Base-by-base conservation (phyloP, 92 coral and sea anemone genomes). In the Anthopleura xanthogrammica region DNA sequence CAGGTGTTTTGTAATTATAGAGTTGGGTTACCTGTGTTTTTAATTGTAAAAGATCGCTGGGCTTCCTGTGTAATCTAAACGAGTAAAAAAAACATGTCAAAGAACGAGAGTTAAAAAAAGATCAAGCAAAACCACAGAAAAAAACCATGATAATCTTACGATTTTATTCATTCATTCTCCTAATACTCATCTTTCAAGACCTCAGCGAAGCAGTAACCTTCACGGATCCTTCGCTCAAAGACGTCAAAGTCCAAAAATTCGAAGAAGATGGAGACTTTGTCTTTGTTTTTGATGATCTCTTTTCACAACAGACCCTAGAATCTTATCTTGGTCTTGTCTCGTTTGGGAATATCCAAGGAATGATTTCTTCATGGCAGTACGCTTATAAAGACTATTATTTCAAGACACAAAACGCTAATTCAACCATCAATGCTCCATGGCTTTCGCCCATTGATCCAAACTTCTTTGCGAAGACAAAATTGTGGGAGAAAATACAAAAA, bases 341-440 rank as follows among this genome's bases (percentile, higher is more conserved):
- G 9, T 71, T 10, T 58, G 94, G 93, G 11, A 90, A 89, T 52
- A 68, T 91, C 13, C 40, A 88, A 20, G 95, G 94, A n/a, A 89
- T 86, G 83, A 36, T 89, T 11, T 93, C 97, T 7, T 60, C 97
- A 5, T 93, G 97, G 97, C 86, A 87, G 71, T 93, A 88, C 52
- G 79, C 88, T 11, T 76, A 91, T 46, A 88, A 78, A 42, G 97
- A 93, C 79, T 77, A 87, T 55, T 83, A 93, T 55, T 94, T 92
- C 36, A 62, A 87, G 52, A 64, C 85, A 14, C 80, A 74, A 2
- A 82, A 86, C 14, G 79, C 93, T 12, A 91, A 91, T 79, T 74
- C 90, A 10, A 75, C 97, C 1, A 91, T 85, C 65, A 84, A 86
- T 84, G 83, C 90, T 24, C 91, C 98, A 2, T 95, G 98, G 98